Conservation (phyloP, 2,888 invertebrate genomes). For the Notocelia uddmanniana region DNA sequence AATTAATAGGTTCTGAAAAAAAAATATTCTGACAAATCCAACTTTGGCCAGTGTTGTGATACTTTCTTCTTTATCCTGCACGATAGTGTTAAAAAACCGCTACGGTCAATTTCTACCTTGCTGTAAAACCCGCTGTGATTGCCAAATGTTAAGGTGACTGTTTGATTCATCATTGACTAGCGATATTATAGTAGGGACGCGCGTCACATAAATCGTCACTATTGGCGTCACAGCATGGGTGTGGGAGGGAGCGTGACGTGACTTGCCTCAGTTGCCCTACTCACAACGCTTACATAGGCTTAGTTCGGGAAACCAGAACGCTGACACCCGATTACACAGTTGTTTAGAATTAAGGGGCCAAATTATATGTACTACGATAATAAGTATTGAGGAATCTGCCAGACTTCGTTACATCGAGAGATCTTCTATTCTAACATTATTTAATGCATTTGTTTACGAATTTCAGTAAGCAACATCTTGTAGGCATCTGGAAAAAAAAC, state of each 20-base stretch:
- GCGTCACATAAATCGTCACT: background rate
- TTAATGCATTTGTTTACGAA: background rate
- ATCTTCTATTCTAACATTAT: background rate
- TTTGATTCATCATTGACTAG: background rate
- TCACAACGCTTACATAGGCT: no score
- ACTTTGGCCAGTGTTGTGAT: no score
- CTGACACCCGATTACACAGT: background rate
- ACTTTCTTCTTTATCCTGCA: no score
- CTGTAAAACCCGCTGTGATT: slow-evolving; percentile 8
- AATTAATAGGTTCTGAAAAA: no score
- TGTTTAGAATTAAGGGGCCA: background rate
- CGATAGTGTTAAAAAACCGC: slow-evolving; percentile 14
- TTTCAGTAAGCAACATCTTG: background rate
- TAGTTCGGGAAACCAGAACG: background rate
- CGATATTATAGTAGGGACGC: background rate
- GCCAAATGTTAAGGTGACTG: slow-evolving; percentile 17
- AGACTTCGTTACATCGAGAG: background rate
- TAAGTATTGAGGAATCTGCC: background rate
- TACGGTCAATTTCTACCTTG: background rate
- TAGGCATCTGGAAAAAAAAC: no score
- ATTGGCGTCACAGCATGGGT: background rate
- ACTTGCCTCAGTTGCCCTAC: background rate
- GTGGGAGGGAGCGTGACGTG: slow-evolving; percentile 6
- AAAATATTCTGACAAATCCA: no score
- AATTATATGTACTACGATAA: background rate